Base-by-base conservation (phyloP, 2,797 vertebrate genomes). In the Danio albolineatus region DNA sequence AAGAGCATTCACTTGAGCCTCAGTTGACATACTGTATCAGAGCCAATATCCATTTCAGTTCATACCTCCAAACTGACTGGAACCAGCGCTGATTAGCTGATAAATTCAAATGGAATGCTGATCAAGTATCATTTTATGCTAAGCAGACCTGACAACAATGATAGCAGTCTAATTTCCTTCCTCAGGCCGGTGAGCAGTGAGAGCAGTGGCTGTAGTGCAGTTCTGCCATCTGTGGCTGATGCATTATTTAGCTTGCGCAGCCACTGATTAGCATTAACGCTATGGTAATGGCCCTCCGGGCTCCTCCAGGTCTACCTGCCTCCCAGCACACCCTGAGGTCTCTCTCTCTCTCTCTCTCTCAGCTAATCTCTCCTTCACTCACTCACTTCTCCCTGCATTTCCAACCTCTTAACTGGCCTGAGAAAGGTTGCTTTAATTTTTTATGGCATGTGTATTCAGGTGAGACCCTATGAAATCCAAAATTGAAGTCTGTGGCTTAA, bases 231-330 rank as follows among this genome's bases (percentile, higher is more conserved):
- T 96, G 95, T 92, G 94, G 87, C 85, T 90, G 88, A 93, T 95
- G 94, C 94, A 95, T 96, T 95, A 96, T 95, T 96, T 95, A 96
- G 92, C 62, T 93, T 92, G 93, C 84, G 82, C 83, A 92, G 93
- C 92, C 91, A 89, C 93, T 94, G 94, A 95, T 95, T 95, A 95
- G 94, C 94, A 94, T 95, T 95, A 93, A 93, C 93, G 93, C 94
- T 94, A 94, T 93, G 94, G 91, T 95, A 94, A 95, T 95, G 92
- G 94, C 93, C 94, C 94, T 93, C 89, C 88, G 94, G 92, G 92
- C 91, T 91, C 92, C 92, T 90, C 92, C 91, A 88, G 93, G 93
- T 93, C 93, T 94, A 92, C 92, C 91, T 86, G 88, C 87, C 89
- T 73, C 67, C 53, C 85, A 92, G 93, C 92, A 93, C 93, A 95